These are phyloP conservation scores for Ornithoptera alexandrae DNA, from an alignment of 2,888 invertebrate species.

Conservation along the genomic window DNA sequence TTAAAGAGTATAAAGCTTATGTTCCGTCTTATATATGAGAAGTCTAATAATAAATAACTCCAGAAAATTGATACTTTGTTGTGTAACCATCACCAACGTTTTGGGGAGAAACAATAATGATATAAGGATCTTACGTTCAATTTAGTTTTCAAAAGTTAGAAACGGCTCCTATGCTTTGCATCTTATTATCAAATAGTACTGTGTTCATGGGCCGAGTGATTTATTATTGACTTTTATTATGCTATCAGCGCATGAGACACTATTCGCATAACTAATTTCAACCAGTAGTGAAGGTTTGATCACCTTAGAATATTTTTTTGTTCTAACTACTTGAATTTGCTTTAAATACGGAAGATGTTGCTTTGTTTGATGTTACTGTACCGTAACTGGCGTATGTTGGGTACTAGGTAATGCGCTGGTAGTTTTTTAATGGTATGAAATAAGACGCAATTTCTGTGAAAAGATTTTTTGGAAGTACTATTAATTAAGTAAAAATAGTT, in stretches of 20 bases:
- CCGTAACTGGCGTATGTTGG: neutral
- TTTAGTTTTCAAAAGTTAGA: no score
- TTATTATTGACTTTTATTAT: constrained; percentile 27
- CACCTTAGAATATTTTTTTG: constrained; percentile 17
- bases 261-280: constrained; percentile 24
- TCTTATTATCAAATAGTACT: neutral
- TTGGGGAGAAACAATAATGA: no score
- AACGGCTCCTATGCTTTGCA: neutral
- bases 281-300: constrained; percentile 18
- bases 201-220: constrained; percentile 20
- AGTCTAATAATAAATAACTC: no score
- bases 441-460: neutral
- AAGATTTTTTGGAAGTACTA: neutral
- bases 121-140: no score
- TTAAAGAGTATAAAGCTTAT: no score
- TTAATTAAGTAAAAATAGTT: no score
- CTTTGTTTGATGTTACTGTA: constrained; percentile 14
- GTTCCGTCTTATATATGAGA: no score
- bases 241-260: constrained; percentile 22
- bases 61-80: no score
- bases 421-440: neutral
- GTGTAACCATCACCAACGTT: no score
- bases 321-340: constrained; percentile 5
- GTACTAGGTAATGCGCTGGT: neutral
- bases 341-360: constrained; percentile 15